A percentile compares a stretch with the other conserved stretches of the same genome.
Evolutionary conservation across 1,140 invertebrate genomes (phyloP).

Genomic region (Polyergus mexicanus): DNA sequence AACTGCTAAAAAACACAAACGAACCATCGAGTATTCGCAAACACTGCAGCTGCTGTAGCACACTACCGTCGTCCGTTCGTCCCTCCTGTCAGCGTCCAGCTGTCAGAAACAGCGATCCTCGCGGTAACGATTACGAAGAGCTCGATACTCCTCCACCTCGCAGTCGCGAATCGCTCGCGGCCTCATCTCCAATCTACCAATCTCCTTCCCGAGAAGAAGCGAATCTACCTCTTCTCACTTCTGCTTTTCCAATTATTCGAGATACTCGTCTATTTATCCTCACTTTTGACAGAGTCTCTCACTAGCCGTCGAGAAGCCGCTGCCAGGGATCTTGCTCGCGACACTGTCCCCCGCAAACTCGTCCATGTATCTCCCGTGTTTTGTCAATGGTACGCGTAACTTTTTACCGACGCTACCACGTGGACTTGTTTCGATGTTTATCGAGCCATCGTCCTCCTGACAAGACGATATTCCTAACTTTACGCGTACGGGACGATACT

Average conservation of each 20-base stretch:
- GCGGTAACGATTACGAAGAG: conserved; percentile 72
- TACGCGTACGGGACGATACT: neutral
- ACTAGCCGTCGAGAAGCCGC: neutral
- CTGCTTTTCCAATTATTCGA: neutral
- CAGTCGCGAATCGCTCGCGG: conserved; percentile 81
- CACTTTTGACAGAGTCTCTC: conserved; percentile 26
- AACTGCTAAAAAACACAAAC: conserved; percentile 63
- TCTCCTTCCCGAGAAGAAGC: conserved; percentile 30
- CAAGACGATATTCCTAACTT: neutral
- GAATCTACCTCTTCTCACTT: neutral
- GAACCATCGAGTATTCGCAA: conserved; percentile 86
- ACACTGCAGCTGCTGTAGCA: conserved; percentile 84
- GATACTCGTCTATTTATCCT: neutral
- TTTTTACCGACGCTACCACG: conserved; percentile 19
- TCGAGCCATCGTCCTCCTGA: neutral
- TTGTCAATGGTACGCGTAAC: conserved; percentile 11
- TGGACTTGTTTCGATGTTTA: neutral
- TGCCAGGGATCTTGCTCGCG: conserved; percentile 8
- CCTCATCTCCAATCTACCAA: conserved; percentile 80
- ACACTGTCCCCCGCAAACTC: neutral
- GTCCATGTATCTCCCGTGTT: neutral
- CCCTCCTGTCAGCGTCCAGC: conserved; percentile 78
- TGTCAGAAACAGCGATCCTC: conserved; percentile 82
- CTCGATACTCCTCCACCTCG: conserved; percentile 83
- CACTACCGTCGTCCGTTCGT: conserved; percentile 83